A percentile compares a stretch with the other conserved stretches of the same genome.
These are phyloP conservation scores for Podarcis siculus DNA, from an alignment of 2,797 vertebrate species.

Conservation along the genomic window DNA sequence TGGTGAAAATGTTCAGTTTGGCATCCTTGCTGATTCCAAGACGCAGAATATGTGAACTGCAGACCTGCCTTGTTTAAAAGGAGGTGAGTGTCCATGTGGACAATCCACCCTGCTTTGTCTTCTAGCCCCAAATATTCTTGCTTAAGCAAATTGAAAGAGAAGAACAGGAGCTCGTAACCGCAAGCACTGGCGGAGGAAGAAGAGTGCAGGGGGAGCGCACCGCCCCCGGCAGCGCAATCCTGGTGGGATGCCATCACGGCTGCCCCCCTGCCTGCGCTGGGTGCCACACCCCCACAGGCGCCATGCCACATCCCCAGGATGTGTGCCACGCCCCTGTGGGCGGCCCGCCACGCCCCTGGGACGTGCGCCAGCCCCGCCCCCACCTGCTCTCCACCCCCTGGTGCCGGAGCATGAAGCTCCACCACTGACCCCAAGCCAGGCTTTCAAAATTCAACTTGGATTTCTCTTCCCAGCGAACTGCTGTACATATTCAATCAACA, in stretches of 20 bases:
- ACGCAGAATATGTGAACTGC: not conserved
- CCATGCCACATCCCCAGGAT: too few relatives aligned
- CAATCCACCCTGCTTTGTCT: not conserved
- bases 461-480: not conserved
- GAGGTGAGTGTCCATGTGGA: not conserved
- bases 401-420: too few relatives aligned
- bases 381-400: too few relatives aligned
- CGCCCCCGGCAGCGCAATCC: too few relatives aligned
- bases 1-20: not conserved
- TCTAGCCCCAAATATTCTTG: not conserved
- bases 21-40: not conserved
- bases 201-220: too few relatives aligned
- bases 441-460: not conserved
- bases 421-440: not conserved
- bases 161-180: not conserved
- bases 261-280: too few relatives aligned
- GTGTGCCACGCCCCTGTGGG: too few relatives aligned
- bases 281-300: too few relatives aligned
- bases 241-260: too few relatives aligned
- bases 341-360: fast-evolving
- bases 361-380: too few relatives aligned
- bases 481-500: not conserved
- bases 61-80: not conserved
- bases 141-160: not conserved
- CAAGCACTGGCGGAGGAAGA: too few relatives aligned